Percentiles rank a stretch among this genome's conserved stretches.
These are phyloP conservation scores for Agapornis roseicollis DNA, from an alignment of 2,113 vertebrate genomes.

Conservation along the genomic window DNA sequence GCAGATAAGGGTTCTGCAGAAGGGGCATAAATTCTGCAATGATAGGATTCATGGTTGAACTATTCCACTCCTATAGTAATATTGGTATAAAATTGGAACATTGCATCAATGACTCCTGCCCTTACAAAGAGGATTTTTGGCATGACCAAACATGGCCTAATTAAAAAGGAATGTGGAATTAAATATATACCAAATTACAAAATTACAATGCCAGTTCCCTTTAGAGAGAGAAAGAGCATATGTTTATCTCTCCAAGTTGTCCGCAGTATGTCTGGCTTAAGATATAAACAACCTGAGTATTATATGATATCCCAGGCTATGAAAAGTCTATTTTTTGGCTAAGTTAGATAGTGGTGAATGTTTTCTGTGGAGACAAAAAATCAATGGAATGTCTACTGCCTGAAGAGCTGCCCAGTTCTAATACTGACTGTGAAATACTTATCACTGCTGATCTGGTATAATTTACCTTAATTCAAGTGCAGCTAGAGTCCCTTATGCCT, in stretches of 20 bases:
- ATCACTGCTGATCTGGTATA: accelerated
- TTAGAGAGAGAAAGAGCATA: neutral
- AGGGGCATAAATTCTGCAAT: neutral
- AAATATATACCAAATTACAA: neutral
- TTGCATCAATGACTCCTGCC: neutral
- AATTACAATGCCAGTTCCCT: neutral
- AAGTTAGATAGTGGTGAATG: neutral
- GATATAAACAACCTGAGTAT: neutral
- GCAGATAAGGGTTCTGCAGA: too few species aligned
- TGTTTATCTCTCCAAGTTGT: neutral
- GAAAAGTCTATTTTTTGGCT: neutral
- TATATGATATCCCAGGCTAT: neutral
- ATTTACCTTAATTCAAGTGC: neutral
- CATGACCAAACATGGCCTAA: neutral
- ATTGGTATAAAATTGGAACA: neutral
- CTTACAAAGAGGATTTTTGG: neutral
- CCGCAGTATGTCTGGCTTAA: neutral
- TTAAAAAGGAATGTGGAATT: neutral
- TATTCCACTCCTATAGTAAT: neutral
- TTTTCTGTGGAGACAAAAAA: neutral
- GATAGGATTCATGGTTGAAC: neutral
- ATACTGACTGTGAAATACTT: neutral
- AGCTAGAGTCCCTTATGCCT: neutral
- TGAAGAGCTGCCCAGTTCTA: neutral
- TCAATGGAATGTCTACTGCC: neutral